Percentiles rank a stretch among this genome's conserved stretches.
Evolutionary conservation across 2,113 vertebrate genomes (phyloP).

Genomic region (Erythrocercus mccallii): DNA sequence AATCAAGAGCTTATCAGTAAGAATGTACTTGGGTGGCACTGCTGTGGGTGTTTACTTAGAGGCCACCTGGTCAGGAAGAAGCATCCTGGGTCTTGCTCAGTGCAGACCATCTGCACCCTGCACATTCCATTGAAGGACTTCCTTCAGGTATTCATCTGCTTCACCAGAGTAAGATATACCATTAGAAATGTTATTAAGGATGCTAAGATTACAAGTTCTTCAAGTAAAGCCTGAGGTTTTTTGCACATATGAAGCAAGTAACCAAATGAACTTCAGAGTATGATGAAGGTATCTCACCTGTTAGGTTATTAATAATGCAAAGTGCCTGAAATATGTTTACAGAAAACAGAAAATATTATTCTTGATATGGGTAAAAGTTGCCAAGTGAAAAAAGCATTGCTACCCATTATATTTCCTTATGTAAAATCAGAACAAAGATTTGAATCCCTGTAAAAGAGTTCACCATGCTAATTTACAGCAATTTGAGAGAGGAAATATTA

Average conservation of each 20-base stretch:
- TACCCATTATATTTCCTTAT: neutral
- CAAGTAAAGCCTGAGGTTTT: neutral
- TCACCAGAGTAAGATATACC: neutral
- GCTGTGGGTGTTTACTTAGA: neutral
- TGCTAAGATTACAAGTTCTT: neutral
- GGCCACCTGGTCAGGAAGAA: neutral
- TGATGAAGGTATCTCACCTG: neutral
- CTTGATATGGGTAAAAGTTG: neutral
- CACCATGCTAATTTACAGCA: neutral
- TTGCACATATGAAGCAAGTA: neutral
- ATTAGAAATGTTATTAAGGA: neutral
- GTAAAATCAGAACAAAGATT: neutral
- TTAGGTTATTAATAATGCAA: neutral
- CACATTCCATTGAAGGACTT: neutral
- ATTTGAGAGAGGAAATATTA: neutral
- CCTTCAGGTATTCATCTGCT: neutral
- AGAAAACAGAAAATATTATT: neutral
- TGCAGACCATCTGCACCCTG: neutral
- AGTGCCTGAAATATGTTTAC: neutral
- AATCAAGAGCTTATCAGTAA: neutral
- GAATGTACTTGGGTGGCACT: neutral
- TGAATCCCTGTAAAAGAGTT: neutral
- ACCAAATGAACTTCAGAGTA: neutral
- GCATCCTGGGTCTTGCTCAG: neutral
- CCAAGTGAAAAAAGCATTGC: neutral